Percentiles rank a stretch among this genome's conserved stretches.
These are phyloP conservation scores for Norana najaformis DNA, from an alignment of 2,888 invertebrate species.

Conservation along the genomic window DNA sequence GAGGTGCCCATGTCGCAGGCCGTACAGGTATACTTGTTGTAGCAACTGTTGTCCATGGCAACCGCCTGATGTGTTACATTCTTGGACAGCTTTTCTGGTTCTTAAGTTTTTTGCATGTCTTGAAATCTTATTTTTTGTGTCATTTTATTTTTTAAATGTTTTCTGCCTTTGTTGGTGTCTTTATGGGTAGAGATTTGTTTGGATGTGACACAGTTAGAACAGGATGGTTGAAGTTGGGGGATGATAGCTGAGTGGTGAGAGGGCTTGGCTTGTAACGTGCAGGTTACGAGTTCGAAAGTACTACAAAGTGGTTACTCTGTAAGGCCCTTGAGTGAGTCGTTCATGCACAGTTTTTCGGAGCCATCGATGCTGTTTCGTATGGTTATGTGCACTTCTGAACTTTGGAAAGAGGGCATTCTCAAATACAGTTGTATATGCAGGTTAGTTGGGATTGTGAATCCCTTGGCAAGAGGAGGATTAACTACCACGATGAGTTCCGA, in stretches of 20 bases:
- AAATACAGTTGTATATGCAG: no score
- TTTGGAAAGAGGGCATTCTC: no score
- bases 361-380: no score
- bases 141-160: not conserved
- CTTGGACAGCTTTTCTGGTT: not conserved
- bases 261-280: no score
- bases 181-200: not conserved
- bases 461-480: no score
- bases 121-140: not conserved
- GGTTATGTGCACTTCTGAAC: no score
- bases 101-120: not conserved
- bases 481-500: not conserved
- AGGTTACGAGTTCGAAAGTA: no score
- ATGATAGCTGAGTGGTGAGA: no score
- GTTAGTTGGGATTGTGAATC: no score
- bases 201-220: not conserved
- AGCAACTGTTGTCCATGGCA: conserved; percentile 5
- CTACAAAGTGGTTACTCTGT: no score
- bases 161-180: not conserved
- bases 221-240: not conserved
- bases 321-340: no score
- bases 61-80: not conserved
- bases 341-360: no score
- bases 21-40: conserved; percentile 73
- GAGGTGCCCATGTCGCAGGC: conserved; percentile 99